Evolutionary conservation across 2,113 vertebrate species (phyloP).

Genomic region (Panthera uncia): DNA sequence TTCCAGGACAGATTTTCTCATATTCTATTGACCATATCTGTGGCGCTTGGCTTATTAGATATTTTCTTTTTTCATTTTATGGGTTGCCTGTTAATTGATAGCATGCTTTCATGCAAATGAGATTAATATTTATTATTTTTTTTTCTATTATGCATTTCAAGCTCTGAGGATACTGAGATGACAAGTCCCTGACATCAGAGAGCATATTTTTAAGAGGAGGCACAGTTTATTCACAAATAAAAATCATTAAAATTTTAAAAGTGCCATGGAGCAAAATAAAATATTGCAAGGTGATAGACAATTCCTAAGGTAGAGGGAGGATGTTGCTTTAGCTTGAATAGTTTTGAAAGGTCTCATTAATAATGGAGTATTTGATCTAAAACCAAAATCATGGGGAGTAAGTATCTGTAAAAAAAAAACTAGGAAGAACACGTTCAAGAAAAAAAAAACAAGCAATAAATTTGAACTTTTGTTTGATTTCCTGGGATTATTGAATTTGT

Average conservation of each 20-base stretch:
- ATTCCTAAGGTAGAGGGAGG: background rate
- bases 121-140: background rate
- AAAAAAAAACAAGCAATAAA: background rate
- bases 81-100: background rate
- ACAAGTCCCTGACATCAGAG: background rate
- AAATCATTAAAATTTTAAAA: background rate
- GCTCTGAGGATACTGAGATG: background rate
- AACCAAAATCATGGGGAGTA: background rate
- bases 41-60: background rate
- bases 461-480: background rate
- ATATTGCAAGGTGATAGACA: background rate
- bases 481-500: background rate
- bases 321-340: background rate
- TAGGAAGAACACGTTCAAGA: background rate
- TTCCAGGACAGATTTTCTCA: background rate
- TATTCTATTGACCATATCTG: background rate
- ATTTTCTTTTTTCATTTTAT: background rate
- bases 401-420: background rate
- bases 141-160: background rate
- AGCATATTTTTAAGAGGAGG: background rate
- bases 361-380: background rate
- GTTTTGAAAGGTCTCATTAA: background rate
- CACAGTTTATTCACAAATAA: background rate
- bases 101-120: no score
- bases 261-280: background rate